Evolutionary conservation across 2,113 vertebrate species (phyloP).

Genomic region (Parotia lawesii): DNA sequence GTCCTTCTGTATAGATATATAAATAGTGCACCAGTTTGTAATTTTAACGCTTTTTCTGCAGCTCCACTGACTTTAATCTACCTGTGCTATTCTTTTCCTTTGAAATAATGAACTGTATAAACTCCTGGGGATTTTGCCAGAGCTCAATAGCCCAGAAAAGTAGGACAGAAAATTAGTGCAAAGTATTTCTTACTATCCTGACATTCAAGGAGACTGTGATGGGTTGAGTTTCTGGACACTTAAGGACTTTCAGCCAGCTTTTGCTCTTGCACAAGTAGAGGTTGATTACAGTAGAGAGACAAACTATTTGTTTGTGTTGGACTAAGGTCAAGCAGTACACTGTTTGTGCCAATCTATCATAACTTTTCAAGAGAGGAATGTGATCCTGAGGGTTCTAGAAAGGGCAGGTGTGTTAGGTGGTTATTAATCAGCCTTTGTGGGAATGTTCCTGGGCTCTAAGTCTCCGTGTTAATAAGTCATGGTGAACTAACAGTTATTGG

Average conservation of each 20-base stretch:
- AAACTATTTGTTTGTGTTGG: background rate
- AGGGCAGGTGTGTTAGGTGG: background rate
- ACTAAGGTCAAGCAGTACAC: background rate
- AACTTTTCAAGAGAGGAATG: background rate
- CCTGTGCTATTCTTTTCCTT: conserved; percentile 9
- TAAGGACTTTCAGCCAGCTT: background rate
- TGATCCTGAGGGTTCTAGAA: background rate
- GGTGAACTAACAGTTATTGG: background rate
- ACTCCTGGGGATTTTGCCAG: conserved; percentile 2
- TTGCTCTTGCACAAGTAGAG: background rate
- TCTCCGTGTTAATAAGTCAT: background rate
- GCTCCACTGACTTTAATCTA: background rate
- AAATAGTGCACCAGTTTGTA: background rate
- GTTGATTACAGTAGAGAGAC: background rate
- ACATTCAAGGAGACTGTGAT: background rate
- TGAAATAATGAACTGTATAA: conserved; percentile 14
- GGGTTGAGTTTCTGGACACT: background rate
- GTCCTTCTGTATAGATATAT: background rate
- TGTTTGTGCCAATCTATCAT: background rate
- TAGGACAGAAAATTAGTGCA: conserved; percentile 23
- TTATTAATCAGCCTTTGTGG: background rate
- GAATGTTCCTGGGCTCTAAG: background rate
- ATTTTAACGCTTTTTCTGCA: background rate
- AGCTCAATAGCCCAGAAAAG: conserved; percentile 14
- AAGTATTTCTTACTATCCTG: conserved; percentile 4